These are phyloP conservation scores for Puma concolor DNA, from an alignment of 2,113 vertebrate genomes.

Conservation along the genomic window DNA sequence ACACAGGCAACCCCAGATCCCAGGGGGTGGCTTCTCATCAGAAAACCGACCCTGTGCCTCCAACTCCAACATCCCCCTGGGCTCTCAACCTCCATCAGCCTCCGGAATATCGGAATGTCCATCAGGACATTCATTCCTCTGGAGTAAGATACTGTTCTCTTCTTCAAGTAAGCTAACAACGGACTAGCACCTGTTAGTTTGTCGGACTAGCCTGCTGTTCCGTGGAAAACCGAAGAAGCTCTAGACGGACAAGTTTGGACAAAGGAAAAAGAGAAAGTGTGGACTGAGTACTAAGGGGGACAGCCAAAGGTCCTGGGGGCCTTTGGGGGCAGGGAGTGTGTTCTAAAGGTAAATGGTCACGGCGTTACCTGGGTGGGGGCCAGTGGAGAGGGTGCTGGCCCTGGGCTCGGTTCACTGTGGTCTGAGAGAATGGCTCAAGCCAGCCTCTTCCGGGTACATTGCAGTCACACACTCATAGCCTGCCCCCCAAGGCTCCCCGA, in stretches of 20 bases:
- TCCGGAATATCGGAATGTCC: fast-evolving
- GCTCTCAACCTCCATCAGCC: not conserved
- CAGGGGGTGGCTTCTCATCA: fast-evolving
- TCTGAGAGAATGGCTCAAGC: not conserved
- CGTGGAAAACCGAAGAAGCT: not conserved
- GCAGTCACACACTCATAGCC: not conserved
- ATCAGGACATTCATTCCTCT: not conserved
- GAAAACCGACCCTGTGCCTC: not conserved
- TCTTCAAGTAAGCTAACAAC: fast-evolving
- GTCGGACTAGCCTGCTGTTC: fast-evolving
- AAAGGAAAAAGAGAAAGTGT: not conserved
- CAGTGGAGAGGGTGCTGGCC: not conserved
- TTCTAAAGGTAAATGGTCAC: not conserved
- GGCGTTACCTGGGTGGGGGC: not conserved
- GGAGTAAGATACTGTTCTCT: fast-evolving
- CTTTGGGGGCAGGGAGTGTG: not conserved
- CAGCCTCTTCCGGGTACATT: not conserved
- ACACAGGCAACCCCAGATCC: not conserved
- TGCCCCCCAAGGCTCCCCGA: not conserved
- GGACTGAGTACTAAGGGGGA: not conserved
- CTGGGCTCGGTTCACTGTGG: not conserved
- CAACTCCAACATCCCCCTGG: not conserved
- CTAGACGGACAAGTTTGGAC: not conserved
- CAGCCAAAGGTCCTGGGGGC: not conserved
- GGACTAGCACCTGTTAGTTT: fast-evolving